Evolutionary conservation across 1,140 invertebrate species (phyloP).

Genomic region (Pygmarrhopalites habei): DNA sequence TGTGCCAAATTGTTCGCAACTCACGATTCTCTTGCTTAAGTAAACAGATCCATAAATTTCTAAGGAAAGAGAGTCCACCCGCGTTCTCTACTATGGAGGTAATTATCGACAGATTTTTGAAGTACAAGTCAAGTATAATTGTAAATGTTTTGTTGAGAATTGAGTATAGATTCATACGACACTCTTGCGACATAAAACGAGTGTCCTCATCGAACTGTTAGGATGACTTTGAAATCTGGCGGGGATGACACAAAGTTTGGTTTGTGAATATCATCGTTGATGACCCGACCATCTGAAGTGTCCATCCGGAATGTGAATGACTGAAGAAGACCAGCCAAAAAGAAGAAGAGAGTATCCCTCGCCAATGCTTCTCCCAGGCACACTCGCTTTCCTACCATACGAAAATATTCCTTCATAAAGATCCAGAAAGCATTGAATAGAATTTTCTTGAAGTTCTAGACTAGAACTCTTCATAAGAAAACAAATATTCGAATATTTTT

Average conservation of each 20-base stretch:
- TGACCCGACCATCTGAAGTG: neutral
- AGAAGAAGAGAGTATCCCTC: slow-evolving; percentile 60
- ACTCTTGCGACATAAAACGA: too few relatives aligned
- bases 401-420: neutral
- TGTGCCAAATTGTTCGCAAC: too few relatives aligned
- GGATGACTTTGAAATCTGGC: slow-evolving; percentile 19
- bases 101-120: too few relatives aligned
- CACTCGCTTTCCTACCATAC: slow-evolving; percentile 51
- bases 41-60: too few relatives aligned
- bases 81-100: too few relatives aligned
- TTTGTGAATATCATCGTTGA: neutral
- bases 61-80: too few relatives aligned
- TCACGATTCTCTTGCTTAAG: too few relatives aligned
- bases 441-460: neutral
- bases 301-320: neutral
- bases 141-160: too few relatives aligned
- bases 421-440: neutral
- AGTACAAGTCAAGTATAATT: too few relatives aligned
- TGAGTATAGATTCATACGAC: too few relatives aligned
- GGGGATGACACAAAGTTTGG: slow-evolving; percentile 12
- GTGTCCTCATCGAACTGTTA: neutral
- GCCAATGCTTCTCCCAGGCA: slow-evolving; percentile 70
- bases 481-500: neutral
- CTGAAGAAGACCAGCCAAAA: slow-evolving; percentile 62
- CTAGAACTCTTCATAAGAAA: neutral